Evolutionary conservation across 2,113 vertebrate species (phyloP).

Genomic region (Lontra canadensis): DNA sequence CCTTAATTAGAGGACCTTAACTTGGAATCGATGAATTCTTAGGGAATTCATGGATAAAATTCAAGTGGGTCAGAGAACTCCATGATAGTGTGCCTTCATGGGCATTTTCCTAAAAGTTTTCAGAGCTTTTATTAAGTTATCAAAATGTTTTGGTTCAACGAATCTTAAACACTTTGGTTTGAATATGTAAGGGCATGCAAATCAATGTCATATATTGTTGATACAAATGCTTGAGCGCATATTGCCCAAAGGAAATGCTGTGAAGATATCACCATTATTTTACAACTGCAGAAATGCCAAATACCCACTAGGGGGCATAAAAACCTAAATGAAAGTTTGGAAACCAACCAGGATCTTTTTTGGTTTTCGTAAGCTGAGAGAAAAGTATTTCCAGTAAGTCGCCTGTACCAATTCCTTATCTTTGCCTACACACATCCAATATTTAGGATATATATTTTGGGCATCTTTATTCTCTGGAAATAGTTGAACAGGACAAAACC

Average conservation of each 20-base stretch:
- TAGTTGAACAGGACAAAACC: constrained; percentile 37
- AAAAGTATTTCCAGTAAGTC: constrained; percentile 67
- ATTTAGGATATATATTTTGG: constrained; percentile 61
- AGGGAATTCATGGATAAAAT: background rate
- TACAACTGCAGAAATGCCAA: constrained; percentile 26
- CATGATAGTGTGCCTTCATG: background rate
- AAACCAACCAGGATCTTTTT: constrained; percentile 52
- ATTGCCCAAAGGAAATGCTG: background rate
- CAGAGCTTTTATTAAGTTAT: background rate
- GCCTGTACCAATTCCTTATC: constrained; percentile 60
- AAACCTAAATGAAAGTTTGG: constrained; percentile 73
- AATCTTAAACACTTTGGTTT: background rate
- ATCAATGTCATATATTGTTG: background rate
- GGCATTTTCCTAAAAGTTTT: background rate
- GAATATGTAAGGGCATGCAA: background rate
- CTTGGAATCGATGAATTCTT: background rate
- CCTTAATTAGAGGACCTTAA: background rate
- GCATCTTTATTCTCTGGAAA: constrained; percentile 58
- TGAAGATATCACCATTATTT: constrained; percentile 1
- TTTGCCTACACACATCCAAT: constrained; percentile 54
- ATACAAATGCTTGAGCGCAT: background rate
- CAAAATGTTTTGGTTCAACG: background rate
- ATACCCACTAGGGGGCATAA: constrained; percentile 83
- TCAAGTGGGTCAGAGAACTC: background rate
- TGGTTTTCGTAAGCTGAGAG: constrained; percentile 49